Percentiles rank a stretch among this genome's conserved stretches.
These are phyloP conservation scores for Mechanitis messenoides DNA, from an alignment of 2,888 invertebrate species.

Conservation along the genomic window DNA sequence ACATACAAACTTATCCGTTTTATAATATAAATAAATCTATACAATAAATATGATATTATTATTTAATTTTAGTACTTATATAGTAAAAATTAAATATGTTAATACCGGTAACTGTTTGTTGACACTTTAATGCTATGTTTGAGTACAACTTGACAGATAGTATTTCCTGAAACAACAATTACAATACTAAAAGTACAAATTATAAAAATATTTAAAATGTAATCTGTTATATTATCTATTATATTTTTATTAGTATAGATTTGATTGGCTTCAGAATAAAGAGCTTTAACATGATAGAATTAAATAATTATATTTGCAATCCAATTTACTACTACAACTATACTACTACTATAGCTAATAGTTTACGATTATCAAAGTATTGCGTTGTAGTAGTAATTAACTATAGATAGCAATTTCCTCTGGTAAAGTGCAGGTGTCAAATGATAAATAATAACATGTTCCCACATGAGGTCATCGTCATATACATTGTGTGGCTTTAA, in stretches of 20 bases:
- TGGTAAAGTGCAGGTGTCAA: slow-evolving; percentile 27
- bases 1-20: too few species aligned
- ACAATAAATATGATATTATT: too few species aligned
- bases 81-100: background rate
- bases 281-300: too few species aligned
- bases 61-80: too few species aligned
- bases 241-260: too few species aligned
- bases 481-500: slow-evolving; percentile 11
- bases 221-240: too few species aligned
- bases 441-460: slow-evolving; percentile 27
- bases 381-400: slow-evolving; percentile 26
- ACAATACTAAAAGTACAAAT: too few species aligned
- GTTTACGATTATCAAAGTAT: slow-evolving; percentile 24
- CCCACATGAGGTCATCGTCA: slow-evolving; percentile 10
- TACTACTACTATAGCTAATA: slow-evolving; percentile 19
- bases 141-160: slow-evolving; percentile 4
- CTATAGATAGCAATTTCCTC: slow-evolving; percentile 27
- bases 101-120: background rate
- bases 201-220: too few species aligned
- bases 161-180: slow-evolving; percentile 24
- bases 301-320: slow-evolving; percentile 35
- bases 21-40: too few species aligned
- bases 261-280: too few species aligned
- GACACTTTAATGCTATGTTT: slow-evolving; percentile 4
- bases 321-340: slow-evolving; percentile 15